A percentile compares a stretch with the other conserved stretches of the same genome.
These are phyloP conservation scores for Taenaris catops DNA, from an alignment of 2,888 invertebrate genomes.

Conservation along the genomic window DNA sequence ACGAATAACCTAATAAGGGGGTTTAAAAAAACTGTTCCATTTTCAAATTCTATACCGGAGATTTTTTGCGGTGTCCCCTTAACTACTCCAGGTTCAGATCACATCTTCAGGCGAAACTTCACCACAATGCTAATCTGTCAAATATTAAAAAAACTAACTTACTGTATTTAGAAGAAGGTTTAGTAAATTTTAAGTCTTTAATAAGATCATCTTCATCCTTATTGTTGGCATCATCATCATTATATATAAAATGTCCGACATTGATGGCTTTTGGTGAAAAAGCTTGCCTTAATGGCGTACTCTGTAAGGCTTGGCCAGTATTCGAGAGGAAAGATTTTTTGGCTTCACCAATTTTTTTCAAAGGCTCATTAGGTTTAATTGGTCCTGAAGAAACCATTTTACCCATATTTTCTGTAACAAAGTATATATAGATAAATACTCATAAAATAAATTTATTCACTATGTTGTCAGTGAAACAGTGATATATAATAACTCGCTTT, in stretches of 20 bases:
- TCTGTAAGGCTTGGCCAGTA: conserved; percentile 53
- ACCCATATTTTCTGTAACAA: conserved; percentile 57
- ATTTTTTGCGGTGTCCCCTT: no score
- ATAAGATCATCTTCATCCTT: no score
- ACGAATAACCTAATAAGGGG: no score
- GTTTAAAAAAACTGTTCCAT: no score
- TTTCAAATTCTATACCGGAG: no score
- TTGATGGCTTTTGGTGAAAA: conserved; percentile 55
- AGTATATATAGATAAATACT: background rate
- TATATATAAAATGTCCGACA: conserved; percentile 55
- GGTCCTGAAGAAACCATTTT: conserved; percentile 50
- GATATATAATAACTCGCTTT: no score
- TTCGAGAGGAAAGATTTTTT: conserved; percentile 65
- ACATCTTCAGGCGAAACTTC: no score
- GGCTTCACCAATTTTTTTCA: conserved; percentile 46
- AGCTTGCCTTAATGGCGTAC: conserved; percentile 49
- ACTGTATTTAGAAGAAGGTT: conserved; percentile 51
- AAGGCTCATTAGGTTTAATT: conserved; percentile 43
- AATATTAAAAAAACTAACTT: conserved; percentile 10
- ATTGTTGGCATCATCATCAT: conserved; percentile 34
- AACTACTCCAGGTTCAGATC: no score
- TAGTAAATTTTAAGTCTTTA: conserved; percentile 58
- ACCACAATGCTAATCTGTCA: no score
- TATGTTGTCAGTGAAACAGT: no score
- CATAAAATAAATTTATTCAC: no score